phyloP scores from a whole-genome alignment of 30 jellyfish, hydroid and myxozoan species.

The Cassiopea xamachana region DNA sequence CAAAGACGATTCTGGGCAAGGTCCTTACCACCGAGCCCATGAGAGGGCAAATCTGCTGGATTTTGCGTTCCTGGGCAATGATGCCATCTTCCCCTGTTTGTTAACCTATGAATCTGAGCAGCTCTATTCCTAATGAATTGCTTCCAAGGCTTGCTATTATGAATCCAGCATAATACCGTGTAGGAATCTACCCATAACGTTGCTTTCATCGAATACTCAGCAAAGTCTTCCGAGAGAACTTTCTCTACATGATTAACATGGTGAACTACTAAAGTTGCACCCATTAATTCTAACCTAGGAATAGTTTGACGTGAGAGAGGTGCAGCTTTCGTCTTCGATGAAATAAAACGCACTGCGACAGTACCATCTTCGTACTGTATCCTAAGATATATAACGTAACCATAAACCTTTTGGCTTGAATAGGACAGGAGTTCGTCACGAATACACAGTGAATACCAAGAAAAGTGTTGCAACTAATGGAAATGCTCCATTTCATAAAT shows the following conservation, averaged over 20 bases:
- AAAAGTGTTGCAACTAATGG: too few relatives aligned
- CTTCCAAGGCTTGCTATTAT: slow-evolving; percentile 7
- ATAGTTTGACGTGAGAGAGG: slow-evolving; percentile 30
- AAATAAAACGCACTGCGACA: neutral
- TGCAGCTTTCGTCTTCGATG: slow-evolving; percentile 23
- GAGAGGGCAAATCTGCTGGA: slow-evolving; percentile 52
- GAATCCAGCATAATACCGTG: slow-evolving; percentile 28
- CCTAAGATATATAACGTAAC: slow-evolving; percentile 18
- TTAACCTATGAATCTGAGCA: neutral
- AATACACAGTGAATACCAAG: too few relatives aligned
- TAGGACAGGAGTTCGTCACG: neutral
- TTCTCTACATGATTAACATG: neutral
- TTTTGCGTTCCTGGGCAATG: slow-evolving; percentile 41
- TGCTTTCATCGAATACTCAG: neutral
- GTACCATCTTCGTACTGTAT: slow-evolving; percentile 8
- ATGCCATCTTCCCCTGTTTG: slow-evolving; percentile 13
- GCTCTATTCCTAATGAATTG: neutral
- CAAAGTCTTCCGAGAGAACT: neutral
- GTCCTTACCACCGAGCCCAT: slow-evolving; percentile 16
- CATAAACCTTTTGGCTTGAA: slow-evolving; percentile 37
- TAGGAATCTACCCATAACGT: slow-evolving; percentile 30
- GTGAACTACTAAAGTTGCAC: slow-evolving; percentile 10
- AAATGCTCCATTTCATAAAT: too few relatives aligned
- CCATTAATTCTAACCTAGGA: slow-evolving; percentile 24
- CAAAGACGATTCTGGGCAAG: slow-evolving; percentile 34